phyloP scores from a whole-genome alignment of 1,140 invertebrate species.

The Drosophila pachea region DNA sequence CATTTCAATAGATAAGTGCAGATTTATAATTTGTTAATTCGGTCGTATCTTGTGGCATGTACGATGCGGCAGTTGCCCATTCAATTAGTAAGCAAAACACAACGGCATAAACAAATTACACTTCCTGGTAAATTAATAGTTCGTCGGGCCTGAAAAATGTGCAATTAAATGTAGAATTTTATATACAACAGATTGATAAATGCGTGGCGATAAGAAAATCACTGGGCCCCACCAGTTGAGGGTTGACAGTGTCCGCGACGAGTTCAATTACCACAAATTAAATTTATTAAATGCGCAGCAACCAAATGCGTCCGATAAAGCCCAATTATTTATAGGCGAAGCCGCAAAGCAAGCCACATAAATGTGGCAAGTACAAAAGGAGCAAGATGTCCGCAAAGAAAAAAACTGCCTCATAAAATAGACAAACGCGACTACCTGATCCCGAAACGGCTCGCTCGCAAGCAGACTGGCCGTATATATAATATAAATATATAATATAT shows the following conservation, averaged over 20 bases:
- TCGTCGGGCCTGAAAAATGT: slow-evolving; percentile 47
- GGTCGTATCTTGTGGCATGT: too few species aligned
- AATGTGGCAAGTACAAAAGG: slow-evolving; percentile 14
- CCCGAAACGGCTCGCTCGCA: slow-evolving; percentile 3
- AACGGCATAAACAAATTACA: slow-evolving; percentile 16
- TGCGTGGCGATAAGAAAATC: slow-evolving; percentile 24
- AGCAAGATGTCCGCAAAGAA: slow-evolving; percentile 26
- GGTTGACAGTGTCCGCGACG: slow-evolving; percentile 35
- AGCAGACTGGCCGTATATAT: too few species aligned
- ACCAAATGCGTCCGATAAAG: slow-evolving; percentile 52
- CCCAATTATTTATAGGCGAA: slow-evolving; percentile 71
- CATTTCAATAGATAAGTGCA: too few species aligned
- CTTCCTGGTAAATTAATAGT: slow-evolving; percentile 51
- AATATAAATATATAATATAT: too few species aligned
- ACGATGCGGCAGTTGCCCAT: background rate
- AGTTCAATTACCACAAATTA: slow-evolving; percentile 75
- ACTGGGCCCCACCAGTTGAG: slow-evolving; percentile 19
- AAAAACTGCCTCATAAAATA: slow-evolving; percentile 54
- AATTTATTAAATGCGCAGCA: slow-evolving; percentile 67
- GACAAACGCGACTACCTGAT: slow-evolving; percentile 40
- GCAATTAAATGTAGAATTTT: slow-evolving; percentile 53
- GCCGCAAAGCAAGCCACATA: slow-evolving; percentile 50
- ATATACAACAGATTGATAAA: slow-evolving; percentile 47
- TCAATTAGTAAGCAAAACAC: background rate
- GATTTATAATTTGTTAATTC: too few species aligned